Conservation (phyloP, 2,888 invertebrate species). For the Chironomus tentans region DNA sequence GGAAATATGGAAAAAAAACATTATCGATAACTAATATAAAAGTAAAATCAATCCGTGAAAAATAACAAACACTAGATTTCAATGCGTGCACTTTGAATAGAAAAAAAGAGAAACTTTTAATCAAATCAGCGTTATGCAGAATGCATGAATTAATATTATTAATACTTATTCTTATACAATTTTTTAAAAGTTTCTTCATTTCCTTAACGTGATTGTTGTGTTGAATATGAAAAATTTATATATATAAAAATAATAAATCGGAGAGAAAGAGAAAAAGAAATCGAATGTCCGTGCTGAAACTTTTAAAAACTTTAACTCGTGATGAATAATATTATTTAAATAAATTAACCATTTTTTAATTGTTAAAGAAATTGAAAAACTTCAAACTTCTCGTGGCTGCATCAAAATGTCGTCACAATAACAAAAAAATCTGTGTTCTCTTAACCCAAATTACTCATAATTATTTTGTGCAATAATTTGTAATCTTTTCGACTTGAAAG, state of each 20-base stretch:
- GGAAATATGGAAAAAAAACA: neutral
- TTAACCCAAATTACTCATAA: conserved; percentile 21
- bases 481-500: neutral
- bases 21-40: neutral
- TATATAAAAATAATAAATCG: too few species aligned
- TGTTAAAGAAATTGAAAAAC: neutral
- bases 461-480: neutral
- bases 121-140: neutral
- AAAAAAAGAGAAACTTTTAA: neutral
- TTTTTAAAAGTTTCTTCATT: too few species aligned
- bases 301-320: neutral
- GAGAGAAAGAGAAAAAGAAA: neutral
- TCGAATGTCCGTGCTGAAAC: neutral
- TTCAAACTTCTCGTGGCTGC: too few species aligned
- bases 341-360: neutral
- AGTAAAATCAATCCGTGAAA: neutral
- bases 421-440: conserved; percentile 1
- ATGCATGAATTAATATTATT: neutral
- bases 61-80: neutral
- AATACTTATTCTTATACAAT: too few species aligned
- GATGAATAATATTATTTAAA: neutral
- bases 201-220: too few species aligned
- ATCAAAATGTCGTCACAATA: conserved; percentile 22
- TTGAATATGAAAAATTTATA: neutral
- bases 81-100: neutral